Evolutionary conservation across 2,797 vertebrate genomes (phyloP).

Genomic region (Atherinosoma microstoma): DNA sequence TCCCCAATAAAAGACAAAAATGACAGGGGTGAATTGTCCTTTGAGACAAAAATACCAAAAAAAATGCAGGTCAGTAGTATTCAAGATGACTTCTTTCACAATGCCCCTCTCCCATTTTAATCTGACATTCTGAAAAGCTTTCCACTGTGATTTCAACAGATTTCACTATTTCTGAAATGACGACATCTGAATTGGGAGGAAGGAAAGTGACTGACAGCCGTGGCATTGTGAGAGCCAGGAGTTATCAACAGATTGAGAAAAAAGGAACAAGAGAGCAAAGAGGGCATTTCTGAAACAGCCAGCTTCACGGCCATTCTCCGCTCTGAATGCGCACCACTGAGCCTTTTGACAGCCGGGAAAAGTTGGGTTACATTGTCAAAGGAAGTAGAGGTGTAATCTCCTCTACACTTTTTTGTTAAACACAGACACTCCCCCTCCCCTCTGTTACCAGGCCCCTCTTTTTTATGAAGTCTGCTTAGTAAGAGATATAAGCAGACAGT

Average conservation of each 20-base stretch:
- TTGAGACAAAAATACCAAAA: conserved; percentile 62
- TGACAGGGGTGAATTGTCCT: conserved; percentile 56
- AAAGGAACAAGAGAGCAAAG: conserved; percentile 63
- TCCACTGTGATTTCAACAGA: conserved; percentile 55
- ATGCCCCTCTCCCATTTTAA: conserved; percentile 61
- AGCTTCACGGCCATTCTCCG: conserved; percentile 52
- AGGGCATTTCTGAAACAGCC: conserved; percentile 62
- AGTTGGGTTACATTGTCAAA: conserved; percentile 63
- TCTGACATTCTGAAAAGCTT: conserved; percentile 58
- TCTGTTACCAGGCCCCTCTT: conserved; percentile 34
- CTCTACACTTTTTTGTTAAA: conserved; percentile 46
- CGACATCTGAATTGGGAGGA: conserved; percentile 62
- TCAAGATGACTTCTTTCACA: conserved; percentile 69
- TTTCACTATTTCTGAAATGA: conserved; percentile 64
- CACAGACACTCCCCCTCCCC: conserved; percentile 53
- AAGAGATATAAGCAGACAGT: conserved; percentile 61
- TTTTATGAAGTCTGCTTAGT: conserved; percentile 40
- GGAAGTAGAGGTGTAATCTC: conserved; percentile 55
- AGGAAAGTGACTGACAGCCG: conserved; percentile 63
- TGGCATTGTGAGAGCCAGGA: conserved; percentile 55
- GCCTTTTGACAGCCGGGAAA: conserved; percentile 63
- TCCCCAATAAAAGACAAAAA: conserved; percentile 51
- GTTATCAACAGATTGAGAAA: conserved; percentile 63
- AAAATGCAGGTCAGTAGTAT: conserved; percentile 75
- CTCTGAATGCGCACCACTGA: conserved; percentile 50